Evolutionary conservation across 2,888 invertebrate species (phyloP).

Genomic region (Microctonus aethiopoides): DNA sequence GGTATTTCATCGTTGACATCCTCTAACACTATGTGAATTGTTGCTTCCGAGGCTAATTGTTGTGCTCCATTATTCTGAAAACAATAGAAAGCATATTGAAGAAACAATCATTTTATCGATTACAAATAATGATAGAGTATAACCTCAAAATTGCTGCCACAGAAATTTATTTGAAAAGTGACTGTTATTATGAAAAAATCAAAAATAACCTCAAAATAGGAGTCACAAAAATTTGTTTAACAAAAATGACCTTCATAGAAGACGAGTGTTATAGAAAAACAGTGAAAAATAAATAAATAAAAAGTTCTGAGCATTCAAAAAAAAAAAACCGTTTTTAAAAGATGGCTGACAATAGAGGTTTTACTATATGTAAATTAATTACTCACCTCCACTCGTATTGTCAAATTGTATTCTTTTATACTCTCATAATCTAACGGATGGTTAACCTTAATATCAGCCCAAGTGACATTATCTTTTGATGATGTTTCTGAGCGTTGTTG

Average conservation of each 20-base stretch:
- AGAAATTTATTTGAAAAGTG: too few species aligned
- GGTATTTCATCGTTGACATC: slow-evolving; percentile 98
- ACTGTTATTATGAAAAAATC: too few species aligned
- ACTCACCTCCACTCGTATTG: slow-evolving; percentile 93
- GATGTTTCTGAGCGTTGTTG: slow-evolving; percentile 94
- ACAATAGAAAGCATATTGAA: neutral
- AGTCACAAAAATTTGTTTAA: too few species aligned
- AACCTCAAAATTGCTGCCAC: too few species aligned
- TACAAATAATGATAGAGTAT: neutral
- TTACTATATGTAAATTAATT: neutral
- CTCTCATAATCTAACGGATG: slow-evolving; percentile 95
- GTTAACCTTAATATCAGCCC: slow-evolving; percentile 97
- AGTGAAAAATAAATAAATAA: too few species aligned
- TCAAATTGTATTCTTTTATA: slow-evolving; percentile 95
- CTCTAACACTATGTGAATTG: slow-evolving; percentile 91
- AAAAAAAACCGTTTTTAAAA: too few species aligned
- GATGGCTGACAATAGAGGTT: neutral
- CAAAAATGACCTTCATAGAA: too few species aligned
- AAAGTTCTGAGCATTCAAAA: too few species aligned
- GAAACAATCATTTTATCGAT: neutral
- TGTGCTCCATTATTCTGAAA: slow-evolving; percentile 94
- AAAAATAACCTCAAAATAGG: too few species aligned
- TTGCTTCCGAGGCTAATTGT: slow-evolving; percentile 93
- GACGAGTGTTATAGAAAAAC: too few species aligned
- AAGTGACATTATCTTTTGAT: slow-evolving; percentile 73